Conservation (phyloP, 1,140 invertebrate species). For the Caerostris extrusa region DNA sequence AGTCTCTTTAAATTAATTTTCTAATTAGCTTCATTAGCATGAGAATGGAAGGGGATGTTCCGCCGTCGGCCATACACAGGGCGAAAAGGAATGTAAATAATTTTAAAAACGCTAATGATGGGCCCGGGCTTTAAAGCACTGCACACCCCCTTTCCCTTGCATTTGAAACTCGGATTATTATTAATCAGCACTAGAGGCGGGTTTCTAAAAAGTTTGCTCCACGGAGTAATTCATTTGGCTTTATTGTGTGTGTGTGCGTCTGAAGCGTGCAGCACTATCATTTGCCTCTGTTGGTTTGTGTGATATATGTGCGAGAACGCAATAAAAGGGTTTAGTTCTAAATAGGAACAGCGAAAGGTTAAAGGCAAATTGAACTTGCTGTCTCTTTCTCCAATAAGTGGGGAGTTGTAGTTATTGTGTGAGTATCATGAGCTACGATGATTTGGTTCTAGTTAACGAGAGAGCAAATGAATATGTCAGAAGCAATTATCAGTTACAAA, state of each 20-base stretch:
- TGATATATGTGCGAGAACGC: background rate
- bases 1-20: constrained; percentile 14
- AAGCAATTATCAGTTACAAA: too few relatives aligned
- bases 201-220: constrained; percentile 5
- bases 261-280: background rate
- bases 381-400: too few relatives aligned
- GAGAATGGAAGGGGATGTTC: background rate
- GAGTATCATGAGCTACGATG: too few relatives aligned
- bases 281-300: background rate
- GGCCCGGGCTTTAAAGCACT: background rate
- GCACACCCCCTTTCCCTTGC: background rate
- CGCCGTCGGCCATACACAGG: constrained; percentile 5
- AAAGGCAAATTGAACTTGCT: too few relatives aligned
- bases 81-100: constrained; percentile 18
- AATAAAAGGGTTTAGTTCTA: background rate
- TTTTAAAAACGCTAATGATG: constrained; percentile 32
- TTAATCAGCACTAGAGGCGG: constrained; percentile 9
- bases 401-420: too few relatives aligned
- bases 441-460: too few relatives aligned
- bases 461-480: too few relatives aligned
- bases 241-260: background rate
- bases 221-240: background rate
- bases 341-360: background rate
- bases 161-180: constrained; percentile 27
- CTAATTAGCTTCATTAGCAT: constrained; percentile 47